A percentile compares a stretch with the other conserved stretches of the same genome.
Evolutionary conservation across 1,140 invertebrate species (phyloP).

Genomic region (Magallana angulata): DNA sequence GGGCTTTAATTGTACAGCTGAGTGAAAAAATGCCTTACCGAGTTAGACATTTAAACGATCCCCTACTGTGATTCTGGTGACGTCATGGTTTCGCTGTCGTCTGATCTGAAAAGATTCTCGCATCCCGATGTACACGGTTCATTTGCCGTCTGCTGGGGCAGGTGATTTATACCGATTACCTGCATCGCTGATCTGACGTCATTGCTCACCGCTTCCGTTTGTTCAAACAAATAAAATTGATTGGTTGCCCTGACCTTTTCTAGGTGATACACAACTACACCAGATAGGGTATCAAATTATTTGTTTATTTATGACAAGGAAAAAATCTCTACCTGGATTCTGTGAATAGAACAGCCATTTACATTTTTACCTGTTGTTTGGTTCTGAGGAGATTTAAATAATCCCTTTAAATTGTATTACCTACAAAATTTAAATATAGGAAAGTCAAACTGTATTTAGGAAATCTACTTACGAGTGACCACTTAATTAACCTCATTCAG

Average conservation of each 20-base stretch:
- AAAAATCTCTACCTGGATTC: too few relatives aligned
- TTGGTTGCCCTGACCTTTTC: slow-evolving; percentile 3
- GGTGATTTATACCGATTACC: neutral
- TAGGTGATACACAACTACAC: neutral
- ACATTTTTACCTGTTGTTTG: neutral
- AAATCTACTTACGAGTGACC: neutral
- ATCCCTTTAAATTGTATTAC: neutral
- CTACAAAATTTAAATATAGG: neutral
- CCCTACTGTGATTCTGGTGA: too few relatives aligned
- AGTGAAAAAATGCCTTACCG: too few relatives aligned
- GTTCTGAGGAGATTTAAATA: slow-evolving; percentile 21
- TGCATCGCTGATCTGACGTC: slow-evolving; percentile 1
- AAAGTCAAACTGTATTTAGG: slow-evolving; percentile 1
- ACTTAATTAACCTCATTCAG: neutral
- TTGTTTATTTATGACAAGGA: slow-evolving; percentile 1
- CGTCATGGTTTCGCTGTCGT: too few relatives aligned
- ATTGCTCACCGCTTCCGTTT: neutral
- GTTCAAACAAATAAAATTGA: slow-evolving; percentile 13
- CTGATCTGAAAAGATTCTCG: too few relatives aligned
- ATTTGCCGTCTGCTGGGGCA: too few relatives aligned
- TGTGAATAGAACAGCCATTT: too few relatives aligned
- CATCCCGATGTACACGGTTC: too few relatives aligned
- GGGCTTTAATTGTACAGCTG: too few relatives aligned
- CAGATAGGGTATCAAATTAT: neutral
- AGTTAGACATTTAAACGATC: too few relatives aligned